A percentile compares a stretch with the other conserved stretches of the same genome.
These are phyloP conservation scores for Rhodophaea formosa DNA, from an alignment of 2,888 invertebrate genomes.

Conservation along the genomic window DNA sequence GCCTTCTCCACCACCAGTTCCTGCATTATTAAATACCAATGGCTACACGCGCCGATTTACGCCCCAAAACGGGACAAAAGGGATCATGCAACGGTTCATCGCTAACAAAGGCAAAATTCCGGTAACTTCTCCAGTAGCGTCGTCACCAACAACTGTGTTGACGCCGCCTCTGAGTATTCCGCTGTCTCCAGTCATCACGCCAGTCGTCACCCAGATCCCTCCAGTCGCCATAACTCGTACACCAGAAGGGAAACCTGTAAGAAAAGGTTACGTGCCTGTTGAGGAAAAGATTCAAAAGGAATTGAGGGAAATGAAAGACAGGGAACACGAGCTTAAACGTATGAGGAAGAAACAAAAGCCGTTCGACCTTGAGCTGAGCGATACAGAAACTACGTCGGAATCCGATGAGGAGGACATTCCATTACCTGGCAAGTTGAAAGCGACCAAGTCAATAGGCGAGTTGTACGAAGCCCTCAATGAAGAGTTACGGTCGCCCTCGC, in stretches of 20 bases:
- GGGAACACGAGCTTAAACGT: constrained; percentile 89
- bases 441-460: constrained; percentile 85
- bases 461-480: constrained; percentile 82
- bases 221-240: constrained; percentile 78
- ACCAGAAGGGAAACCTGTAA: constrained; percentile 83
- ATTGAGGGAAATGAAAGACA: constrained; percentile 89
- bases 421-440: constrained; percentile 82
- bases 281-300: constrained; percentile 95
- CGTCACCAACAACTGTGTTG: constrained; percentile 44
- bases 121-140: constrained; percentile 49
- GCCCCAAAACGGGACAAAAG: constrained; percentile 85
- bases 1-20: constrained; percentile 61
- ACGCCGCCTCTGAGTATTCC: constrained; percentile 58
- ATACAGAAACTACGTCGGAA: constrained; percentile 80
- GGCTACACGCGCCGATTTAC: constrained; percentile 83
- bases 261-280: constrained; percentile 91
- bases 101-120: constrained; percentile 88
- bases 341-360: constrained; percentile 83
- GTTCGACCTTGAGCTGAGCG: constrained; percentile 83
- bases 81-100: constrained; percentile 92
- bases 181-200: constrained; percentile 50
- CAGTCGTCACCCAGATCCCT: constrained; percentile 35
- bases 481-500: constrained; percentile 71
- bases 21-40: constrained; percentile 64
- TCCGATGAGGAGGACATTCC: constrained; percentile 82